phyloP scores from a whole-genome alignment of 1,140 invertebrate species.

The Pseudomyrmex concolor region DNA sequence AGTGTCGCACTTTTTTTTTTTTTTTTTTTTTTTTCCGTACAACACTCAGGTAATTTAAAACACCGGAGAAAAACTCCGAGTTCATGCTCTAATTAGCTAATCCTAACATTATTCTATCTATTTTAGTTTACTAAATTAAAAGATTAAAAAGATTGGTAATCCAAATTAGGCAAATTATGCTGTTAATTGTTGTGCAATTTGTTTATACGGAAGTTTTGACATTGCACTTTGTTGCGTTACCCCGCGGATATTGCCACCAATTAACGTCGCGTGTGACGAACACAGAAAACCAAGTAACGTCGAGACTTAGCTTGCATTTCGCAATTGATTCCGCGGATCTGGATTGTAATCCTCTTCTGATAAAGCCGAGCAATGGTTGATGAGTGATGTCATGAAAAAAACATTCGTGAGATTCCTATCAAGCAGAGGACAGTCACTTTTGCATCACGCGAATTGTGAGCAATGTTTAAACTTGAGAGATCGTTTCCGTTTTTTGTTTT shows the following conservation, averaged over 20 bases:
- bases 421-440: neutral
- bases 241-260: neutral
- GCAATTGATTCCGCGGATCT: neutral
- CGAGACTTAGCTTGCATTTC: neutral
- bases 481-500: neutral
- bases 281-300: neutral
- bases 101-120: too few species aligned
- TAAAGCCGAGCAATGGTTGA: neutral
- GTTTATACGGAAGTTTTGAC: too few species aligned
- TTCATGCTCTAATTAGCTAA: too few species aligned
- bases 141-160: too few species aligned
- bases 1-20: neutral
- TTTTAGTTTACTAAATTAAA: too few species aligned
- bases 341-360: slow-evolving; percentile 6
- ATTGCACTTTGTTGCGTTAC: neutral
- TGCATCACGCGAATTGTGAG: neutral
- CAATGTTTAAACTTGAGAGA: neutral
- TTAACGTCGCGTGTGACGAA: neutral
- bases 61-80: too few species aligned
- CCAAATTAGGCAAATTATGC: neutral
- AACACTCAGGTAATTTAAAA: too few species aligned
- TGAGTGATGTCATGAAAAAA: neutral
- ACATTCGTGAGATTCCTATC: neutral
- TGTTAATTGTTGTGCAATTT: neutral
- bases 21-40: neutral